Base-by-base conservation (phyloP, 30 jellyfish, hydroid and myxozoan genomes). In the Aurelia sp. region DNA sequence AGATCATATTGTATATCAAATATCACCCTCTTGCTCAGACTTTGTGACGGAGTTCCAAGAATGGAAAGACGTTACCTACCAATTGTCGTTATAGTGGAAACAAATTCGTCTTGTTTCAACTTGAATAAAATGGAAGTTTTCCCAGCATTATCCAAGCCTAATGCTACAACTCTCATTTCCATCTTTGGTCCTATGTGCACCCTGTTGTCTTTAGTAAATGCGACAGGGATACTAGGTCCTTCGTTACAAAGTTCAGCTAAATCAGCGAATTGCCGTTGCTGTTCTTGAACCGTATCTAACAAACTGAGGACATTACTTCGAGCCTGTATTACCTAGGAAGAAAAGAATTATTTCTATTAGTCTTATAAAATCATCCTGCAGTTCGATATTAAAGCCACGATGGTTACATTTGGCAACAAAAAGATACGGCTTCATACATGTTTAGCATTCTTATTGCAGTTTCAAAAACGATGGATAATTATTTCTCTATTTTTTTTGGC, bases 141-240 rank as follows among this genome's bases (percentile, higher is more conserved):
- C 33, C 98, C 98, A 11, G 96, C 98, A 57, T 93, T 93, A 79
- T 93, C 98, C 84, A 93, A 78, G 11, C 98, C 98, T 66, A 93
- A 72, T 16, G 98, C 98, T 13, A 93, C 96, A 51, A 93, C 97
- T 40, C 98, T 61, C 98, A 93, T 93, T 63, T 93, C 98, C 97
- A 93, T 83, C 78, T 93, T 93, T 52, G 97, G 98, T 37, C 98
- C 98, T 19, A 93, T 88, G 87, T 93, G 98, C 73, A 93, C 98
- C 66, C 98, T 94, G 80, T 93, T 93, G 79, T 93, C 98, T 86
- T 93, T 93, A 4, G 98, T 93, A 58, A 93, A 93, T 4, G 97
- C 96, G 8, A 93, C 86, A 9, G 98, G 97, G 77, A 93, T 88
- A 57, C 87, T 72, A 4, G 98, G 82, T 7, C 93, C 98, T 74